A percentile compares a stretch with the other conserved stretches of the same genome.
phyloP scores from a whole-genome alignment of 2,113 vertebrate genomes.

The Salvelinus alpinus region DNA sequence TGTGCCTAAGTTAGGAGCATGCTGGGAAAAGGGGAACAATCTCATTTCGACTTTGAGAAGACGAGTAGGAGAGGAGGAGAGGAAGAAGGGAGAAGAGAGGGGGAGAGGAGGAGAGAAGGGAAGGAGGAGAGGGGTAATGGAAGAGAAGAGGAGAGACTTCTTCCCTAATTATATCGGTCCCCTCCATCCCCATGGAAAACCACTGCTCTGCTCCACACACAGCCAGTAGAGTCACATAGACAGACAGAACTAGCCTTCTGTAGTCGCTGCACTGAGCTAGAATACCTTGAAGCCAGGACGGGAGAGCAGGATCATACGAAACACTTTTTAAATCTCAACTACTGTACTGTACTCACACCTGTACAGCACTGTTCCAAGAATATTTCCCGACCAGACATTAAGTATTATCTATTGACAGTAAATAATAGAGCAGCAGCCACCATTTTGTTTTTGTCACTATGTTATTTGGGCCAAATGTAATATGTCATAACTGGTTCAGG shows the following conservation, averaged over 20 bases:
- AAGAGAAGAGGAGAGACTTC: neutral
- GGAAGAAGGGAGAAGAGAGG: neutral
- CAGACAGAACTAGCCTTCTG: neutral
- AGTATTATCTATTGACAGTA: neutral
- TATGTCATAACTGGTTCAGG: too few relatives aligned
- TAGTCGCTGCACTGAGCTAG: too few relatives aligned
- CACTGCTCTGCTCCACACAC: neutral
- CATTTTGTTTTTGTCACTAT: neutral
- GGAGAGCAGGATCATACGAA: too few relatives aligned
- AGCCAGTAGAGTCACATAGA: neutral
- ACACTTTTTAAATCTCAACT: too few relatives aligned
- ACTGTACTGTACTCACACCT: too few relatives aligned
- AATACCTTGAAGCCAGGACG: too few relatives aligned
- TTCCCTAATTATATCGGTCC: too few relatives aligned
- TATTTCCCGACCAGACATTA: neutral
- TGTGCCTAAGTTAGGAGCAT: neutral
- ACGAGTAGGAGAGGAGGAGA: neutral
- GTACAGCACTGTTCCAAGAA: too few relatives aligned
- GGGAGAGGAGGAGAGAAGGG: neutral
- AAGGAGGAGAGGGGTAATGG: neutral
- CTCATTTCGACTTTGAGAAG: neutral
- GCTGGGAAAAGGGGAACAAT: constrained; percentile 8
- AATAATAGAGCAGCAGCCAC: neutral
- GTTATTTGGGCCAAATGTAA: too few relatives aligned
- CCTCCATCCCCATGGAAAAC: too few relatives aligned